These are phyloP conservation scores for Phyto melanocephala DNA, from an alignment of 2,888 invertebrate species.

Conservation along the genomic window DNA sequence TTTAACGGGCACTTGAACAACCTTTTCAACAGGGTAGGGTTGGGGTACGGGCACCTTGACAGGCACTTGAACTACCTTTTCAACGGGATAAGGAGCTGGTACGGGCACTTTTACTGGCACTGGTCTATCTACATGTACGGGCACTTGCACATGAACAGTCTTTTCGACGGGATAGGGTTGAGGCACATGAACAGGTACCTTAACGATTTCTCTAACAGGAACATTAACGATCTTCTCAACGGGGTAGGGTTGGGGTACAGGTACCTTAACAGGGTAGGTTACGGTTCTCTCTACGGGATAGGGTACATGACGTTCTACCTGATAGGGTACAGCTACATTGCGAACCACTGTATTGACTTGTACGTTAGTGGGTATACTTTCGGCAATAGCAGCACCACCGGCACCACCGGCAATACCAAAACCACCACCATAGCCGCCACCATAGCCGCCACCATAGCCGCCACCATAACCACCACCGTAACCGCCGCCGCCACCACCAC, in stretches of 20 bases:
- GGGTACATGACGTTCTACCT: constrained; percentile 84
- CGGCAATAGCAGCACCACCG: constrained; percentile 70
- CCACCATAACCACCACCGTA: constrained; percentile 68
- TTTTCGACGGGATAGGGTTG: constrained; percentile 90
- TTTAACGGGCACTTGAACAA: constrained; percentile 86
- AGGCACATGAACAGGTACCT: constrained; percentile 85
- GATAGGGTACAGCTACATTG: constrained; percentile 86
- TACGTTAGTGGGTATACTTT: constrained; percentile 79
- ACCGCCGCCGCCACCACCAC: constrained; percentile 76
- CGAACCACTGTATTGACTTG: constrained; percentile 85
- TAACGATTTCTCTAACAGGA: constrained; percentile 84
- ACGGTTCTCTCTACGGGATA: constrained; percentile 84
- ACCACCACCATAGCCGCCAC: constrained; percentile 75
- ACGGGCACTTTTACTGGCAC: constrained; percentile 89
- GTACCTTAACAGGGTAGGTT: constrained; percentile 83
- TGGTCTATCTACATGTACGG: constrained; percentile 87
- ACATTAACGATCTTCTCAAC: constrained; percentile 80
- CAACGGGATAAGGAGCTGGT: constrained; percentile 89
- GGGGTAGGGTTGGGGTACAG: constrained; percentile 85
- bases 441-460: constrained; percentile 76
- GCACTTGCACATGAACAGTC: constrained; percentile 84
- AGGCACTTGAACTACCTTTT: constrained; percentile 86
- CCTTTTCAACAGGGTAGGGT: constrained; percentile 88
- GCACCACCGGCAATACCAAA: constrained; percentile 66
- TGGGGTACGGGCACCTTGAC: constrained; percentile 90